phyloP scores from a whole-genome alignment of 1,140 invertebrate genomes.

The Stenopsyche tienmushanensis region DNA sequence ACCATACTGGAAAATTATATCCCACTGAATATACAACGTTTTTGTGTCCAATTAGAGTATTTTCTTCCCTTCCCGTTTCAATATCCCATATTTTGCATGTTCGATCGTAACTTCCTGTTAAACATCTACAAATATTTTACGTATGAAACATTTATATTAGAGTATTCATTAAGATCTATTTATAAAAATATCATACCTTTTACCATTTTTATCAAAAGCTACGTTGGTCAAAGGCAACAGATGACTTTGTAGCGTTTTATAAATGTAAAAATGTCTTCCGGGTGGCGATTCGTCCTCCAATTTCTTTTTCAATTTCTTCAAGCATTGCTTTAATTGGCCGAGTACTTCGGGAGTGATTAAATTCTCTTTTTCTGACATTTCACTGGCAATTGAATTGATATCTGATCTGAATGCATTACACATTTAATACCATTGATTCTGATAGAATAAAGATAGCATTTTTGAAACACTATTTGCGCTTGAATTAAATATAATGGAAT shows the following conservation, averaged over 20 bases:
- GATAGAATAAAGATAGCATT: no score
- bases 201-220: slow-evolving; percentile 55
- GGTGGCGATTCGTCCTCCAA: slow-evolving; percentile 57
- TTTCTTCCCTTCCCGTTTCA: slow-evolving; percentile 67
- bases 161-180: neutral
- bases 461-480: no score
- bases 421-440: no score
- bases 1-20: slow-evolving; percentile 77
- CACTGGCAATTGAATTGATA: slow-evolving; percentile 54
- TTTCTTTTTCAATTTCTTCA: slow-evolving; percentile 57
- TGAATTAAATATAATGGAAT: no score
- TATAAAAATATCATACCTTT: slow-evolving; percentile 46
- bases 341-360: slow-evolving; percentile 55
- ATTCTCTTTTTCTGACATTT: slow-evolving; percentile 55
- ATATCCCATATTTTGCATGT: slow-evolving; percentile 84
- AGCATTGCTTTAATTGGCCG: slow-evolving; percentile 48
- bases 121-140: slow-evolving; percentile 59
- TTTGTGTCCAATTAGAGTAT: slow-evolving; percentile 71
- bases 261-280: slow-evolving; percentile 65
- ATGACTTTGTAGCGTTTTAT: slow-evolving; percentile 71
- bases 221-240: slow-evolving; percentile 78
- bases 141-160: neutral
- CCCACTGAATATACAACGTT: slow-evolving; percentile 79
- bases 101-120: slow-evolving; percentile 81
- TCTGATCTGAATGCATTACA: slow-evolving; percentile 63